A percentile compares a stretch with the other conserved stretches of the same genome.
These are phyloP conservation scores for Anomalospiza imberbis DNA, from an alignment of 2,797 vertebrate species.

Conservation along the genomic window DNA sequence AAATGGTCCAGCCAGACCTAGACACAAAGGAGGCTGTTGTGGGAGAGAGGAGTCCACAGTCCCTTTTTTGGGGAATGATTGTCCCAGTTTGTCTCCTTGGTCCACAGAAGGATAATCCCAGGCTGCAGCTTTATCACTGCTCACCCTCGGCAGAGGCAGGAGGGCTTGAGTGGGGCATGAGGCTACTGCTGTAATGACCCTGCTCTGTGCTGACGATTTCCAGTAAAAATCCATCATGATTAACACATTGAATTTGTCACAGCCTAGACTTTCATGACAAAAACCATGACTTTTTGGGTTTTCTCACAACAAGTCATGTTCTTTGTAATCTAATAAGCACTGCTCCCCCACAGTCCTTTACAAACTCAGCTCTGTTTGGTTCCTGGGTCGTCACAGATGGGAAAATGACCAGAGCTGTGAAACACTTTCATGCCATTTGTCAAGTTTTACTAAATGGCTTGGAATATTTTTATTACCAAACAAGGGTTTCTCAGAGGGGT, in stretches of 20 bases:
- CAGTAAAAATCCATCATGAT: conserved; percentile 59
- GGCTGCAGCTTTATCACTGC: background rate
- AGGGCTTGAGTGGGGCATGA: background rate
- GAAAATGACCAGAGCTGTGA: conserved; percentile 60
- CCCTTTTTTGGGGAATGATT: background rate
- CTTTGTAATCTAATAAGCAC: conserved; percentile 53
- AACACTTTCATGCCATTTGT: conserved; percentile 51
- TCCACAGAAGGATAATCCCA: background rate
- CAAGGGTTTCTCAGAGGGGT: conserved; percentile 42
- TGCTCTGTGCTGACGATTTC: conserved; percentile 11
- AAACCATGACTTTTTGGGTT: conserved; percentile 51
- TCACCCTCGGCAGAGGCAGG: background rate
- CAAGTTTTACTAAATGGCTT: conserved; percentile 51
- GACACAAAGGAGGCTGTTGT: background rate
- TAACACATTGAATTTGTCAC: conserved; percentile 42
- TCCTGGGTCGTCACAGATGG: conserved; percentile 23
- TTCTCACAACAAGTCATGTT: conserved; percentile 58
- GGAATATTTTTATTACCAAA: conserved; percentile 48
- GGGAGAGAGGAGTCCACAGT: background rate
- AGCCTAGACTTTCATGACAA: conserved; percentile 49
- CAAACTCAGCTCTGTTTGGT: conserved; percentile 51
- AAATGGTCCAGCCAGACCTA: background rate
- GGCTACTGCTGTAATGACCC: background rate
- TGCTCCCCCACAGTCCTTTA: conserved; percentile 24
- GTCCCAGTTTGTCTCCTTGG: background rate